Conservation (phyloP, 2,888 invertebrate genomes). For the Rosalia funebris region DNA sequence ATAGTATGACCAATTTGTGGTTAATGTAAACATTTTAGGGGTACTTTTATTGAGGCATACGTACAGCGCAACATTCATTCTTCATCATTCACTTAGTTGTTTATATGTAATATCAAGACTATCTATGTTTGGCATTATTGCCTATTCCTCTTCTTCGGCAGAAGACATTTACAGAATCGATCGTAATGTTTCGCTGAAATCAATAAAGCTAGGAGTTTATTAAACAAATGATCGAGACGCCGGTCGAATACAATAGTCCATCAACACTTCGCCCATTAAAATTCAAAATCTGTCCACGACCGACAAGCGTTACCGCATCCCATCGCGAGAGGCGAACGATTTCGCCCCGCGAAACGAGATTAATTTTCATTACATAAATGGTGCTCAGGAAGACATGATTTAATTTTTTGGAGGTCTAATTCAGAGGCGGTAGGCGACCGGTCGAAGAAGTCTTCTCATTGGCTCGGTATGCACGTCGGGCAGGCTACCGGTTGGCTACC, state of each 20-base stretch:
- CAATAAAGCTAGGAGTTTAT: slow-evolving; percentile 4
- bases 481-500: slow-evolving; percentile 60
- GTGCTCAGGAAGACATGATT: slow-evolving; percentile 45
- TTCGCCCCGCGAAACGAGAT: neutral
- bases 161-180: neutral
- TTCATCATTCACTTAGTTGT: too few species aligned
- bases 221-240: slow-evolving; percentile 9
- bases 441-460: slow-evolving; percentile 51
- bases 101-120: too few species aligned
- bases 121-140: neutral
- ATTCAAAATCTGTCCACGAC: slow-evolving; percentile 10
- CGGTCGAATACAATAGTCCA: slow-evolving; percentile 6
- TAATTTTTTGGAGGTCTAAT: slow-evolving; percentile 56
- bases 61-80: too few species aligned
- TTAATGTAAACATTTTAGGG: too few species aligned
- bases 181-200: slow-evolving; percentile 7
- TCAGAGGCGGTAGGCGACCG: slow-evolving; percentile 57
- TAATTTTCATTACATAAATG: slow-evolving; percentile 25
- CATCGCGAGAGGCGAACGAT: neutral
- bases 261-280: slow-evolving; percentile 11
- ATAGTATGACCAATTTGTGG: too few species aligned
- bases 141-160: neutral
- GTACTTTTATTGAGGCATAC: too few species aligned
- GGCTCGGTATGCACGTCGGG: slow-evolving; percentile 44
- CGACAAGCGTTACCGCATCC: neutral